These are phyloP conservation scores for Darevskia mixta DNA, from an alignment of 2,797 vertebrate genomes.

Conservation along the genomic window DNA sequence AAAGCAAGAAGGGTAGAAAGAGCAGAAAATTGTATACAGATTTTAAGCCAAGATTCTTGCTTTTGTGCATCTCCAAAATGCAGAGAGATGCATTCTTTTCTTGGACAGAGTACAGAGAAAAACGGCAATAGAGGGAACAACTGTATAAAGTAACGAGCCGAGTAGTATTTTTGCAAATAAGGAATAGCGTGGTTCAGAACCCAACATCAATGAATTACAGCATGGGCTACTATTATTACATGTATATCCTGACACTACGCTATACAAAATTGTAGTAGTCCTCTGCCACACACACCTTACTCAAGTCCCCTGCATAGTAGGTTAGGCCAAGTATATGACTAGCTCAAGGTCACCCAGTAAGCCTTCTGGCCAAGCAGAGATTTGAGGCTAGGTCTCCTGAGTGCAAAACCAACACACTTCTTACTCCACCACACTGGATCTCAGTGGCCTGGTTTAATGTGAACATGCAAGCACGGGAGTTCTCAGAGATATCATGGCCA, in stretches of 20 bases:
- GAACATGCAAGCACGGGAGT: too few relatives aligned
- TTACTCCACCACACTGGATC: background rate
- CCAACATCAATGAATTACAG: background rate
- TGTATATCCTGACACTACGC: background rate
- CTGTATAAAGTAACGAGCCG: background rate
- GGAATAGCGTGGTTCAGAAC: background rate
- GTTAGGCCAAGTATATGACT: background rate
- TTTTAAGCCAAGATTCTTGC: slow-evolving; percentile 4
- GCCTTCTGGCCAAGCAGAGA: background rate
- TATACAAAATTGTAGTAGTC: background rate
- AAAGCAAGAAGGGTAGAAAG: background rate
- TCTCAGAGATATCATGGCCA: too few relatives aligned
- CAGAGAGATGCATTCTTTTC: background rate
- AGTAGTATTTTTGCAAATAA: slow-evolving; percentile 16
- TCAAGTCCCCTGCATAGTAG: background rate
- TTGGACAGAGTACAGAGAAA: slow-evolving; percentile 19
- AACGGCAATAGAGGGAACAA: background rate
- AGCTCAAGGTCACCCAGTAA: background rate
- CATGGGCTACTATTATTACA: background rate
- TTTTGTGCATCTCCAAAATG: background rate
- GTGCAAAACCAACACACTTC: background rate
- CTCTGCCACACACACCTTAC: background rate
- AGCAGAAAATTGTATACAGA: background rate
- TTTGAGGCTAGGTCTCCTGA: background rate
- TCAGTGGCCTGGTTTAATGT: background rate